Percentiles rank a stretch among this genome's conserved stretches.
Evolutionary conservation across 2,888 invertebrate species (phyloP).

Genomic region (Melinopterus prodromus): DNA sequence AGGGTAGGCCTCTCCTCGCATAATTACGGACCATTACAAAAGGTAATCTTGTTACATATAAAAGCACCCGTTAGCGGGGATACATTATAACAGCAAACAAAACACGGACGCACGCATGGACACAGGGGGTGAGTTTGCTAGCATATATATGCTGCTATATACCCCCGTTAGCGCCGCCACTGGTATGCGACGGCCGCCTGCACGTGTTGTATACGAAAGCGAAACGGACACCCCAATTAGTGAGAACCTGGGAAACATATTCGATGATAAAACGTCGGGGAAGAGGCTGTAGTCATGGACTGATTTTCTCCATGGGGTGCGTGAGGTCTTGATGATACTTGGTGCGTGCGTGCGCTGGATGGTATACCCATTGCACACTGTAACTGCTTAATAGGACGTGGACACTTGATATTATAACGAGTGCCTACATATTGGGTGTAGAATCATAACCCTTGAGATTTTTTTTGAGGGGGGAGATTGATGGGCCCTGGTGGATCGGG

Average conservation of each 20-base stretch:
- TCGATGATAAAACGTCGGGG: not conserved
- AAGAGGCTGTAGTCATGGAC: not conserved
- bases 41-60: slow-evolving; percentile 50
- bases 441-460: not conserved
- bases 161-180: not conserved
- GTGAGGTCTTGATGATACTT: not conserved
- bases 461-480: not conserved
- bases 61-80: slow-evolving; percentile 38
- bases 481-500: not conserved
- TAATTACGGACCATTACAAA: slow-evolving; percentile 47
- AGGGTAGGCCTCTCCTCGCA: slow-evolving; percentile 48
- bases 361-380: not conserved
- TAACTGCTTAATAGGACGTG: not conserved
- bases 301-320: not conserved
- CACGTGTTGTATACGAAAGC: not conserved
- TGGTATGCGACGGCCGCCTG: not conserved
- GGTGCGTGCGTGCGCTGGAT: not conserved
- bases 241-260: not conserved
- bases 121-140: not conserved
- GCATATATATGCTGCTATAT: not conserved
- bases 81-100: not conserved
- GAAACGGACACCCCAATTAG: slow-evolving; percentile 4
- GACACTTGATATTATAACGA: not conserved
- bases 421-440: not conserved
- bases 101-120: not conserved